phyloP scores from a whole-genome alignment of 2,113 vertebrate species.

The Indicator indicator region DNA sequence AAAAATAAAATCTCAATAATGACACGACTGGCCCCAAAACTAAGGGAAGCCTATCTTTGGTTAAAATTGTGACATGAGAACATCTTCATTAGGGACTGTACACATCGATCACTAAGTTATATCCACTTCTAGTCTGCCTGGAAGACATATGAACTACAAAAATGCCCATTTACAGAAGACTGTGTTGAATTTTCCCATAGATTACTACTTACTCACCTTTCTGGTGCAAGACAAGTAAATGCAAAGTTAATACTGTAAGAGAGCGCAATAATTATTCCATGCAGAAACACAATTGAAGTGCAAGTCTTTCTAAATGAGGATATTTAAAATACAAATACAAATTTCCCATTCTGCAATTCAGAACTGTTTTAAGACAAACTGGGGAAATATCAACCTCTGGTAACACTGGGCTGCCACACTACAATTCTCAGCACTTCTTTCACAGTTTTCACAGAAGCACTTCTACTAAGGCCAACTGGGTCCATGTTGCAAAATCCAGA shows the following conservation, averaged over 20 bases:
- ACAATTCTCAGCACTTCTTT: neutral
- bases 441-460: neutral
- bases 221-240: neutral
- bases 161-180: neutral
- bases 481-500: neutral
- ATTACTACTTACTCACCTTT: neutral
- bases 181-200: neutral
- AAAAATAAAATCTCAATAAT: neutral
- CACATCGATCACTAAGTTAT: neutral
- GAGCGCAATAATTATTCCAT: neutral
- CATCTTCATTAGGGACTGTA: neutral
- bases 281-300: neutral
- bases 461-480: neutral
- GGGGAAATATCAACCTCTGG: neutral
- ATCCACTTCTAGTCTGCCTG: neutral
- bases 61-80: neutral
- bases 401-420: neutral
- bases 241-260: neutral
- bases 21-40: neutral
- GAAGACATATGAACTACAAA: neutral
- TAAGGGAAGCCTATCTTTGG: neutral
- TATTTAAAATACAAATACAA: neutral
- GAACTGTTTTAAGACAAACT: neutral
- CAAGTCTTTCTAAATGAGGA: neutral
- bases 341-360: neutral